Conservation (phyloP, 2,888 invertebrate genomes). For the Macaria notata region DNA sequence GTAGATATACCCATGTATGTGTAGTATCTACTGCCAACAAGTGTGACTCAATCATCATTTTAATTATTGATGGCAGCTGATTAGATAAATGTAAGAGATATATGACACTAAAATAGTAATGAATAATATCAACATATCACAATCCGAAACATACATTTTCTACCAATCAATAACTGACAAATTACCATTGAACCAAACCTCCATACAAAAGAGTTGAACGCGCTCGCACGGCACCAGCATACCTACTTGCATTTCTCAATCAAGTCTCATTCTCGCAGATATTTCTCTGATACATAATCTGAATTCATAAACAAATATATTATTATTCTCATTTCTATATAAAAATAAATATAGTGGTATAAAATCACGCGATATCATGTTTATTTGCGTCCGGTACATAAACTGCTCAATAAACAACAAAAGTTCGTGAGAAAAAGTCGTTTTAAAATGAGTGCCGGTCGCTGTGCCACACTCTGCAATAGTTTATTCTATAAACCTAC, state of each 20-base stretch:
- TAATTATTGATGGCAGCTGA: too few species aligned
- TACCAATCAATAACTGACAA: too few species aligned
- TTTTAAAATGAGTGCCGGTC: neutral
- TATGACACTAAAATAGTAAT: too few species aligned
- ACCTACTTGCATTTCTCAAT: slow-evolving; percentile 1
- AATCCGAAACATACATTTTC: too few species aligned
- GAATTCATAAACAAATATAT: too few species aligned
- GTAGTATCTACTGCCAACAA: too few species aligned
- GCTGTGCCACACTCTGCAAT: slow-evolving; percentile 4
- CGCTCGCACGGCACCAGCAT: slow-evolving; percentile 7
- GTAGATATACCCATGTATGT: too few species aligned
- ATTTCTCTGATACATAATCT: neutral
- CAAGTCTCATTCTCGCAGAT: slow-evolving; percentile 1
- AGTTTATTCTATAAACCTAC: slow-evolving; percentile 15
- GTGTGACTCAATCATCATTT: too few species aligned
- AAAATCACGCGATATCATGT: slow-evolving; percentile 3
- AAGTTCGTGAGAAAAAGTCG: slow-evolving; percentile 14
- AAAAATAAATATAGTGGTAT: neutral
- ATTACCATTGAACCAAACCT: too few species aligned
- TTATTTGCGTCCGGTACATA: neutral
- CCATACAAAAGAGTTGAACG: slow-evolving; percentile 22
- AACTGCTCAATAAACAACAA: slow-evolving; percentile 5
- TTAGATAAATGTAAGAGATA: too few species aligned
- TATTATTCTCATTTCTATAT: too few species aligned
- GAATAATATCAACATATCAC: too few species aligned